Conservation (phyloP, 2,797 vertebrate species). For the Morus bassanus region DNA sequence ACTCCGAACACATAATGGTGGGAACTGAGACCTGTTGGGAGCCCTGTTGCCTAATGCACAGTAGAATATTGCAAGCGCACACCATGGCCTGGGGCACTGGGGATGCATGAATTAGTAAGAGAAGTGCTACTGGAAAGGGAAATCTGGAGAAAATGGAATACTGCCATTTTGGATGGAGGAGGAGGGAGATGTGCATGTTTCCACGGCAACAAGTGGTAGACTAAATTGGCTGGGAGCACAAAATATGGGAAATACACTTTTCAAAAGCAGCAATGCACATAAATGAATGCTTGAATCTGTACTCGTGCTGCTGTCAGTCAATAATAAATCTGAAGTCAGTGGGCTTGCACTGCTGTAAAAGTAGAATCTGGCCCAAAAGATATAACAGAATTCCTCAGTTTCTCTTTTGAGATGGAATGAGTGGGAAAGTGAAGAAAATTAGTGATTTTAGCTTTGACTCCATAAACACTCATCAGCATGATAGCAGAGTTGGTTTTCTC, state of each 20-base stretch:
- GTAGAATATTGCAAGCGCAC: neutral
- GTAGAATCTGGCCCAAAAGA: neutral
- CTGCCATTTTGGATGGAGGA: slow-evolving; percentile 1
- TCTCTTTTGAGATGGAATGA: neutral
- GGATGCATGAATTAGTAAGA: neutral
- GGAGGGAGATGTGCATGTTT: neutral
- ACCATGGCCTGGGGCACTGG: neutral
- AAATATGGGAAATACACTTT: neutral
- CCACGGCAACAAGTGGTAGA: slow-evolving; percentile 60
- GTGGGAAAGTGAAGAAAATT: neutral
- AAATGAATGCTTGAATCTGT: neutral
- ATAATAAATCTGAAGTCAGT: neutral
- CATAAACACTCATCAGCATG: neutral
- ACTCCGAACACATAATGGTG: neutral
- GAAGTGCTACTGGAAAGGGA: neutral
- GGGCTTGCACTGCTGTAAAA: neutral
- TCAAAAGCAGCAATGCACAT: neutral
- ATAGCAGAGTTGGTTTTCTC: neutral
- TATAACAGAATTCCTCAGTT: neutral
- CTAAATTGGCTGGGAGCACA: neutral
- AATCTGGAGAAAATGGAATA: neutral
- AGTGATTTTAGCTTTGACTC: neutral
- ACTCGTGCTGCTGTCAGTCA: neutral
- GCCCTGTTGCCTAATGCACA: neutral
- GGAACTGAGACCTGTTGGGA: neutral